Percentiles rank a stretch among this genome's conserved stretches.
These are phyloP conservation scores for Antheraea pernyi DNA, from an alignment of 1,140 invertebrate genomes.

Conservation along the genomic window DNA sequence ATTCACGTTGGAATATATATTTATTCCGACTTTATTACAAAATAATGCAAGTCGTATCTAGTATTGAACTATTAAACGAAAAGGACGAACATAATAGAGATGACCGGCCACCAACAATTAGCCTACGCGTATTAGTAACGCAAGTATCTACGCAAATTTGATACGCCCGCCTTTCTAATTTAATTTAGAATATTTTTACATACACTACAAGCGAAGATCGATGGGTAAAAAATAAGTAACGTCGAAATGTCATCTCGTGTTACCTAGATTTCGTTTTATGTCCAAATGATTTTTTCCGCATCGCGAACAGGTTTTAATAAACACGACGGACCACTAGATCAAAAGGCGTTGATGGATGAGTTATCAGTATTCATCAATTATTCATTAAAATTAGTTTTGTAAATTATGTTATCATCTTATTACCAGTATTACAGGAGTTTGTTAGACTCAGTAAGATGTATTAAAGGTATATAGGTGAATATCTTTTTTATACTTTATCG, in stretches of 20 bases:
- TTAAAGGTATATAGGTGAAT: too few relatives aligned
- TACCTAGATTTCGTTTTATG: constrained; percentile 4
- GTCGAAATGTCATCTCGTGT: constrained; percentile 1
- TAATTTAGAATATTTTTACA: constrained; percentile 54
- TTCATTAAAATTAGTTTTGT: neutral
- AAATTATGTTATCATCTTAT: neutral
- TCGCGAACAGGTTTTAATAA: neutral
- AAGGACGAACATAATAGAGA: constrained; percentile 45
- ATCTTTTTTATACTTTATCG: too few relatives aligned
- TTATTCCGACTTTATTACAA: too few relatives aligned
- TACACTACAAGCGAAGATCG: constrained; percentile 45
- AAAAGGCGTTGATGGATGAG: neutral
- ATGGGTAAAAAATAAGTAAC: constrained; percentile 18
- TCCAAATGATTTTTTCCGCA: neutral
- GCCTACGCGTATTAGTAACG: constrained; percentile 67
- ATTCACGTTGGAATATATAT: too few relatives aligned
- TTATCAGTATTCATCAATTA: neutral
- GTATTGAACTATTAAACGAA: neutral
- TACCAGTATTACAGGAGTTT: neutral
- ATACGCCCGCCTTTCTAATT: constrained; percentile 68
- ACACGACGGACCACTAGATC: neutral
- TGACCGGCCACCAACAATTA: constrained; percentile 64
- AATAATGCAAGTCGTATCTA: neutral
- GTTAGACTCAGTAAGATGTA: too few relatives aligned
- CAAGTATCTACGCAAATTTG: constrained; percentile 48